phyloP scores from a whole-genome alignment of 2,888 invertebrate species.

The Drymonia ruficornis region DNA sequence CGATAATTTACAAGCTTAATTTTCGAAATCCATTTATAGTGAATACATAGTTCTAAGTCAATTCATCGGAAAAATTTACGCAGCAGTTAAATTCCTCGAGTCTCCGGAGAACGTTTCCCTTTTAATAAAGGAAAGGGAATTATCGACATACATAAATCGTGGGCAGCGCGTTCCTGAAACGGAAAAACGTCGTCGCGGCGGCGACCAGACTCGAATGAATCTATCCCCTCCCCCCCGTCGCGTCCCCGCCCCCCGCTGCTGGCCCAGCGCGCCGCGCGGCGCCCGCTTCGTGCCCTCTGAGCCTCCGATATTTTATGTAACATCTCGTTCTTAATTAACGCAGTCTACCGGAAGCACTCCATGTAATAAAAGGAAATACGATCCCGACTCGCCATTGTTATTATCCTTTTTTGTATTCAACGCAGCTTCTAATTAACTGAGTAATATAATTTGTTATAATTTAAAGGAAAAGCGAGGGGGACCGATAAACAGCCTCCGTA shows the following conservation, averaged over 20 bases:
- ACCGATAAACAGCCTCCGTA: too few species aligned
- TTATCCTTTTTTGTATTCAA: conserved; percentile 8
- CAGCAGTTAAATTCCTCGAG: background rate
- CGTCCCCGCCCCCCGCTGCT: conserved; percentile 1
- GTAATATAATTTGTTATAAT: too few species aligned
- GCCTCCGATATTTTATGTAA: conserved; percentile 7
- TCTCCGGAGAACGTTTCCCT: background rate
- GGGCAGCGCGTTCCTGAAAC: conserved; percentile 12
- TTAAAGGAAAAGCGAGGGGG: too few species aligned
- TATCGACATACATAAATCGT: conserved; percentile 53
- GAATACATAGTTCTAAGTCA: background rate
- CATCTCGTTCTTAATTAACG: conserved; percentile 39
- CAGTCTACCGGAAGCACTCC: conserved; percentile 17
- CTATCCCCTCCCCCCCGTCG: conserved; percentile 21
- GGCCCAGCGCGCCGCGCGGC: background rate
- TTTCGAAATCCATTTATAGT: background rate
- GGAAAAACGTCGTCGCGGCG: conserved; percentile 25
- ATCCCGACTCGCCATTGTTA: conserved; percentile 9
- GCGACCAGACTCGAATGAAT: conserved; percentile 33
- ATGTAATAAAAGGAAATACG: conserved; percentile 15
- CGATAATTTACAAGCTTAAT: background rate
- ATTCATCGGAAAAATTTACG: background rate
- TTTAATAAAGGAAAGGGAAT: conserved; percentile 25
- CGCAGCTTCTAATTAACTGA: conserved; percentile 6
- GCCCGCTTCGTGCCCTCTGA: background rate